Base-by-base conservation (phyloP, 1,140 invertebrate species). In the Ips typographus region DNA sequence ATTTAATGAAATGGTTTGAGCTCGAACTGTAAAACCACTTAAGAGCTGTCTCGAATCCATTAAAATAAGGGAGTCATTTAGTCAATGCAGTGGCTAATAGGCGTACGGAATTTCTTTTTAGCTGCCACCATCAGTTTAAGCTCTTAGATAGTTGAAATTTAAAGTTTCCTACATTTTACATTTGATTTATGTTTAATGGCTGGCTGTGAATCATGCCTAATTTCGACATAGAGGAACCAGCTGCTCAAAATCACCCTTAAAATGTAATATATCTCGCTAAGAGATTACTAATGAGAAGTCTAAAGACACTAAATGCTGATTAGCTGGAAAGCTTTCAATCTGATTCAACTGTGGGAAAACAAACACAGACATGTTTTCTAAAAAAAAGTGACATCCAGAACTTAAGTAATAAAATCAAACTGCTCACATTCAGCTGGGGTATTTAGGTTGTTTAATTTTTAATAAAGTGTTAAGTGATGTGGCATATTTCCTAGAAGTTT, bases 1-100 rank as follows among this genome's bases (percentile, higher is more conserved):
- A 65, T 65, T 65, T 65, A 65, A 65, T 65, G 63, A 65, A 65
- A 41, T 65, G 63, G 63, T 56, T 56, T n/a, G 52, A 65, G 63
- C 63, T 38, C 44, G 44, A 65, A 65, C 63, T 56, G 63, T 65
- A 65, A 65, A 65, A 65, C 63, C 43, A 65, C 63, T 65, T 55
- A 65, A 65, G 63, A 56, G 41, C 63, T 22, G 53, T 64, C 44
- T 64, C 62, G 62, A 43, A 7, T 49, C 49, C 62, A 56, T 65
- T 65, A 65, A 65, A 65, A 65, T 65, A 65, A 65, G 51, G 40
- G 63, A 42, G 44, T 47, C 44, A 53, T 63, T 52, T 52, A 63
- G 61, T 52, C 22, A 39, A 49, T 52, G 47, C 47, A 49, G 22
- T 49, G 47, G 47, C 22, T 49, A 49, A 49, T 49, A 22, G 47